phyloP scores from a whole-genome alignment of 2,113 vertebrate genomes.

The Pseudois nayaur region DNA sequence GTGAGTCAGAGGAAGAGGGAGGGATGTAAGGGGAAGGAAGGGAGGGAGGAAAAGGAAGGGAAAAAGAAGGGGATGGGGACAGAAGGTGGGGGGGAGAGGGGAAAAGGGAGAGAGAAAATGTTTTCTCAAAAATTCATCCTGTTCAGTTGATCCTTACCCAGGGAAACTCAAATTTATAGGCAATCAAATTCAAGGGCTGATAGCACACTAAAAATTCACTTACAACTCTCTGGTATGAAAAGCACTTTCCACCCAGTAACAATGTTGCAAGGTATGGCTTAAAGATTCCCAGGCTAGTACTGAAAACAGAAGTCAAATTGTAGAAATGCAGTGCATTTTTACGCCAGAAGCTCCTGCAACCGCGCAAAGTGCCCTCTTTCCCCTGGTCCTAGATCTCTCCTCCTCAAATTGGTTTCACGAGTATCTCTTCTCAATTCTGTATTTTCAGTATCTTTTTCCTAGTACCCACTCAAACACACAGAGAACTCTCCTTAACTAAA shows the following conservation, averaged over 20 bases:
- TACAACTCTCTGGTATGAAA: background rate
- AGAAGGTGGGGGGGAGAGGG: fast-evolving
- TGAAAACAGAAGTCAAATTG: background rate
- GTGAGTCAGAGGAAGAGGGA: background rate
- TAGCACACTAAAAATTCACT: background rate
- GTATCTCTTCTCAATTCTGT: background rate
- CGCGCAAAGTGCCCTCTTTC: background rate
- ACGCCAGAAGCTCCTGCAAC: background rate
- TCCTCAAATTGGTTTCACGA: background rate
- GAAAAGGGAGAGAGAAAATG: background rate
- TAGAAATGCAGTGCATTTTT: background rate
- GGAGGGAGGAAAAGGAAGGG: background rate
- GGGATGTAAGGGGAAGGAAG: background rate
- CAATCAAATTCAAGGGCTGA: background rate
- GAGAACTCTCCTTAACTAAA: background rate
- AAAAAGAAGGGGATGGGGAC: background rate
- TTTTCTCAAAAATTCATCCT: background rate
- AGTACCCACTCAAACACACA: background rate
- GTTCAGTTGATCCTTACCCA: background rate
- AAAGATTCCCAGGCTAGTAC: background rate
- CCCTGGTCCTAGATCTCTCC: background rate
- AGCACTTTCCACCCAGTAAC: background rate
- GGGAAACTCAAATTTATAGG: background rate
- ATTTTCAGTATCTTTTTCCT: background rate
- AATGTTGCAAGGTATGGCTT: background rate